Evolutionary conservation across 2,797 vertebrate genomes (phyloP).

Genomic region (Sparidentex hasta): DNA sequence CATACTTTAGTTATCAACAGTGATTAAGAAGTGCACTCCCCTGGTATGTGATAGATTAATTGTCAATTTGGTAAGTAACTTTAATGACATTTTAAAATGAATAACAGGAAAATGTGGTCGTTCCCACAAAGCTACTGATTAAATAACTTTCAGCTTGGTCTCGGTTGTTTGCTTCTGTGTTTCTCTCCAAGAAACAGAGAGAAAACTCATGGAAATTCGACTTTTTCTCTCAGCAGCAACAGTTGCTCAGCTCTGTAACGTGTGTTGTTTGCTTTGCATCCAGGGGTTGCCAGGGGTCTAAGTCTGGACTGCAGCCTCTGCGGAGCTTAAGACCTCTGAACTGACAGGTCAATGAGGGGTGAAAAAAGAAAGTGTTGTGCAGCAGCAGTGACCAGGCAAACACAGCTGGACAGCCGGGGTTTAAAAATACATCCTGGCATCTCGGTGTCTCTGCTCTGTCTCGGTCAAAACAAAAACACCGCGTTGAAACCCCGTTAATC

Average conservation of each 20-base stretch:
- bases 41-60: background rate
- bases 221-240: slow-evolving; percentile 18
- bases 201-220: background rate
- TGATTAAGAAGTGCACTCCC: background rate
- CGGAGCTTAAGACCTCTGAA: slow-evolving; percentile 58
- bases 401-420: slow-evolving; percentile 63
- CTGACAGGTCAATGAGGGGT: slow-evolving; percentile 56
- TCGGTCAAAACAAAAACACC: slow-evolving; percentile 61
- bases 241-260: slow-evolving; percentile 21
- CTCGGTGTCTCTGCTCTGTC: slow-evolving; percentile 34
- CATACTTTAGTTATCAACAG: background rate
- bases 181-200: slow-evolving; percentile 6
- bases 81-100: background rate
- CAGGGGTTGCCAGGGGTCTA: slow-evolving; percentile 68
- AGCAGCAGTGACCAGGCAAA: slow-evolving; percentile 54
- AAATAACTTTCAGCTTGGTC: background rate
- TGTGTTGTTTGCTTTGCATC: slow-evolving; percentile 58
- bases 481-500: slow-evolving; percentile 26
- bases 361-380: slow-evolving; percentile 50
- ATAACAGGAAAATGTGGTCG: background rate
- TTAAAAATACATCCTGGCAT: slow-evolving; percentile 75
- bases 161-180: slow-evolving; percentile 5
- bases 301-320: slow-evolving; percentile 58
- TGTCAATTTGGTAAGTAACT: background rate
- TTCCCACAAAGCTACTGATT: background rate